Evolutionary conservation across 30 jellyfish, hydroid and myxozoan genomes (phyloP).

Genomic region (Aurelia coerulea): DNA sequence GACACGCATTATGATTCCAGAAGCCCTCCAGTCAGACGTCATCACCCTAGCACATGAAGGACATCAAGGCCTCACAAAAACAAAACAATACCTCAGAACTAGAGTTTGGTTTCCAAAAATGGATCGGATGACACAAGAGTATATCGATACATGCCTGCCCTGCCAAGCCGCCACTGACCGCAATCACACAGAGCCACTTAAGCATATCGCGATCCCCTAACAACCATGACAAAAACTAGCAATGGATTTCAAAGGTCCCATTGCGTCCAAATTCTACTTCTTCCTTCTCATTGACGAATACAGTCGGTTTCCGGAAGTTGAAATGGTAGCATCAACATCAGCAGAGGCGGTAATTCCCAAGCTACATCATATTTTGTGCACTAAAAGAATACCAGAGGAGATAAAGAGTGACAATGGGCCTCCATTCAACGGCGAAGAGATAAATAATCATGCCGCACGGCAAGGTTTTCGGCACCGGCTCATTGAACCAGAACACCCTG

Average conservation of each 20-base stretch:
- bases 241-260: slow-evolving; percentile 40
- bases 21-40: background rate
- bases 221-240: slow-evolving; percentile 38
- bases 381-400: slow-evolving; percentile 31
- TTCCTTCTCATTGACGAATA: slow-evolving; percentile 37
- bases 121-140: slow-evolving; percentile 2
- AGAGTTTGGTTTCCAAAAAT: slow-evolving; percentile 4
- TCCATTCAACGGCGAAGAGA: slow-evolving; percentile 26
- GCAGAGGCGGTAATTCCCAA: slow-evolving; percentile 33
- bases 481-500: slow-evolving; percentile 32
- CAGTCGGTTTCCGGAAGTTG: slow-evolving; percentile 43
- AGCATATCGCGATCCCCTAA: slow-evolving; percentile 20
- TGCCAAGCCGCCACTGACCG: slow-evolving; percentile 28
- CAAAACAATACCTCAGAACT: background rate
- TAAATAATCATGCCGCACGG: no score
- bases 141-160: slow-evolving; percentile 12
- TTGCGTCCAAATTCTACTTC: slow-evolving; percentile 15
- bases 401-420: slow-evolving; percentile 45
- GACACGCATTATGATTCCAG: slow-evolving; percentile 8
- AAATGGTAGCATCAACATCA: slow-evolving; percentile 13
- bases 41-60: background rate
- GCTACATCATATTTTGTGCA: slow-evolving; percentile 35
- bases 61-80: slow-evolving; percentile 7
- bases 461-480: slow-evolving; percentile 1
- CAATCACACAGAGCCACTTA: slow-evolving; percentile 43